Conservation (phyloP, 2,797 vertebrate genomes). For the Potorous gilbertii region DNA sequence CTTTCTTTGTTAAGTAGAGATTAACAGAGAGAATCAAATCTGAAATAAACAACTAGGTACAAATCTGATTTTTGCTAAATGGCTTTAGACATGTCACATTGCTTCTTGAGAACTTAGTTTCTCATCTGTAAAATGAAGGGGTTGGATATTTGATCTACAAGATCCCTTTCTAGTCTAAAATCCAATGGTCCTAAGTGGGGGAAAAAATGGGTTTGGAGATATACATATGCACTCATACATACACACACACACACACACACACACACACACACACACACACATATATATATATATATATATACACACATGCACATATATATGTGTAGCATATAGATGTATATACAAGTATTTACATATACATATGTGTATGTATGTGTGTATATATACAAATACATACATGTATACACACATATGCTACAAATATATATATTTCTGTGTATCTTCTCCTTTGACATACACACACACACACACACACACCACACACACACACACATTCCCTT, state of each 20-base stretch:
- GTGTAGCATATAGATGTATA: not conserved
- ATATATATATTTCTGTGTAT: not conserved
- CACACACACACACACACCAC: too few species aligned
- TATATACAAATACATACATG: too few species aligned
- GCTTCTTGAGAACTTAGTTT: too few species aligned
- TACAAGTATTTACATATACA: not conserved
- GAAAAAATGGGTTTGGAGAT: too few species aligned
- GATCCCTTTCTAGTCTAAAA: not conserved
- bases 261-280: too few species aligned
- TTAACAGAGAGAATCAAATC: not conserved
- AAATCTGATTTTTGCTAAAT: not conserved
- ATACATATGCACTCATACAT: too few species aligned
- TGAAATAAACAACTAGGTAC: not conserved
- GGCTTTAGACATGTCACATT: not conserved
- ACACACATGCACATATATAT: too few species aligned
- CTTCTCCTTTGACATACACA: not conserved
- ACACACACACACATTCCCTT: too few species aligned
- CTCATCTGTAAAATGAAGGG: not conserved
- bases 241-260: too few species aligned
- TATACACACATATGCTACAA: not conserved
- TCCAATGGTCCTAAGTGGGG: not conserved
- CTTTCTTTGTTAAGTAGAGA: not conserved
- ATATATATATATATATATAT: too few species aligned
- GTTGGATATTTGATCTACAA: not conserved
- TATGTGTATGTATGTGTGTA: too few species aligned